Conservation (phyloP, 2,113 vertebrate species). For the Tachuris rubrigastra region DNA sequence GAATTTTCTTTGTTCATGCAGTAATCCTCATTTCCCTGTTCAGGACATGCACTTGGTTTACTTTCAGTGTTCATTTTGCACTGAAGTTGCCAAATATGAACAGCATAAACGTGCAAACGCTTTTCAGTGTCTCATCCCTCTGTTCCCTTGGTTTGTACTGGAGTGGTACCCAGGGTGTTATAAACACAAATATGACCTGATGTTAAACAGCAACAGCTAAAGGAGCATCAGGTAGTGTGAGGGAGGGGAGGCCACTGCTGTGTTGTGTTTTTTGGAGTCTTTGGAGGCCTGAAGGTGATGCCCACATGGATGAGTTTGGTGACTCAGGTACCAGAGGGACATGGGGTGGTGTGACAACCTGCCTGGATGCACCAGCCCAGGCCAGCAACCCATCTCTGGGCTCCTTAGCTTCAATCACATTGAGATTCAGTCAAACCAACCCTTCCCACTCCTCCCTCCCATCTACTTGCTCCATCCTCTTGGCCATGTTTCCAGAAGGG, state of each 20-base stretch:
- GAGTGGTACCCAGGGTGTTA: background rate
- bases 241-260: rapidly evolving
- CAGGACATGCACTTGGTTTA: background rate
- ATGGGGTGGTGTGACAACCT: background rate
- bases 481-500: background rate
- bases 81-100: background rate
- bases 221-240: background rate
- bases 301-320: rapidly evolving
- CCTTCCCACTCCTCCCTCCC: background rate
- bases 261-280: background rate
- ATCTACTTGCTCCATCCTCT: background rate
- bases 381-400: background rate
- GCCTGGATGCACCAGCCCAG: background rate
- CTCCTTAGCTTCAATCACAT: background rate
- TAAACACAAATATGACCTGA: background rate
- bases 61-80: background rate
- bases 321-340: background rate
- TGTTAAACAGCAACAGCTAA: background rate
- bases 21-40: background rate
- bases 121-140: background rate
- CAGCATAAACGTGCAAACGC: background rate
- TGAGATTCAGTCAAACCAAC: background rate
- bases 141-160: background rate
- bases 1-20: background rate
- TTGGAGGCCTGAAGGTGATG: background rate